Conservation (phyloP, 2,113 vertebrate genomes). For the Chloropsis hardwickii region DNA sequence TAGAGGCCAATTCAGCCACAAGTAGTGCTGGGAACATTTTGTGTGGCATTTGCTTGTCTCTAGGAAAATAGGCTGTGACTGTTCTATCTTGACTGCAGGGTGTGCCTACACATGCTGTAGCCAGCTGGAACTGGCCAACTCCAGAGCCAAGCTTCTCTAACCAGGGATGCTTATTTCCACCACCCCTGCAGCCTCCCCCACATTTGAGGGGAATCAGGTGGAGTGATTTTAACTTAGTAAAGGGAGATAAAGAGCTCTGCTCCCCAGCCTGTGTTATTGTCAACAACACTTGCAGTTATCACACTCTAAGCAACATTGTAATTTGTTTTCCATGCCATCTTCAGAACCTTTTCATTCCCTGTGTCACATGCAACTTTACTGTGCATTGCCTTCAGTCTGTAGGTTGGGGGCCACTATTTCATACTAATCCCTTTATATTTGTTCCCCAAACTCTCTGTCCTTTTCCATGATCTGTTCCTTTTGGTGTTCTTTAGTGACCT, state of each 20-base stretch:
- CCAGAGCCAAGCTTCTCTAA: neutral
- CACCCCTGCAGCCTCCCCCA: neutral
- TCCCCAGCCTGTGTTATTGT: neutral
- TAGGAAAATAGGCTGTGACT: neutral
- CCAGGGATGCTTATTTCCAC: neutral
- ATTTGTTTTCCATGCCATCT: neutral
- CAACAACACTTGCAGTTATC: neutral
- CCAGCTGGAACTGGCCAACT: neutral
- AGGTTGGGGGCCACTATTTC: neutral
- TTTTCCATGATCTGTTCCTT: neutral
- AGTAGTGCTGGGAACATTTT: neutral
- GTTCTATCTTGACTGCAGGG: neutral
- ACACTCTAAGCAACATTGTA: rapidly evolving
- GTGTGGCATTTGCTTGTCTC: neutral
- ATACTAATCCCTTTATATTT: neutral
- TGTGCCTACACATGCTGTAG: neutral
- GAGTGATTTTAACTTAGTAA: neutral
- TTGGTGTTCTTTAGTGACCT: neutral
- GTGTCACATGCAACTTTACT: neutral
- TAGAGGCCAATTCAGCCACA: neutral
- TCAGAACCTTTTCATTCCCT: neutral
- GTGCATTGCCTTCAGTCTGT: neutral
- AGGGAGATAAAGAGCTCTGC: neutral
- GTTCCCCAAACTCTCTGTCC: neutral
- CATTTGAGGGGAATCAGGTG: neutral